Conservation (phyloP, 1,140 invertebrate genomes). For the Episyrphus balteatus region DNA sequence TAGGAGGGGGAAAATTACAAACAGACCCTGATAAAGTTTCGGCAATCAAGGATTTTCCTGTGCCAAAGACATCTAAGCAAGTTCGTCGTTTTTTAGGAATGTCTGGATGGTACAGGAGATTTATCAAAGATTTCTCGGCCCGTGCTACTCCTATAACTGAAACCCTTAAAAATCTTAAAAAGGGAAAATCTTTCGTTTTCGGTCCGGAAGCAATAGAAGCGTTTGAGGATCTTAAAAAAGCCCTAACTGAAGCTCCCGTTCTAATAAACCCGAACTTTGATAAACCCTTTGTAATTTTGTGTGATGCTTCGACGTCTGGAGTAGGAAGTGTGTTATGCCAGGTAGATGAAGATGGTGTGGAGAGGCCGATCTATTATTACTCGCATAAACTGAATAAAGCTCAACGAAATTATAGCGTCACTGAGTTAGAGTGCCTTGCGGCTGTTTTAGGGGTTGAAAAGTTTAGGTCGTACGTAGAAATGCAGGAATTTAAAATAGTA, state of each 20-base stretch:
- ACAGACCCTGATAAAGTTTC: conserved; percentile 14
- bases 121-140: conserved; percentile 23
- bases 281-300: conserved; percentile 7
- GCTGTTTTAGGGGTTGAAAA: conserved; percentile 11
- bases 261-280: conserved; percentile 6
- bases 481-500: conserved; percentile 31
- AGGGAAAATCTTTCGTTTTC: conserved; percentile 1
- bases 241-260: conserved; percentile 2
- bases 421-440: conserved; percentile 6
- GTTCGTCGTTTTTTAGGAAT: conserved; percentile 39
- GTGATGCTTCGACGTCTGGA: conserved; percentile 8
- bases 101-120: conserved; percentile 33
- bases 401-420: conserved; percentile 6
- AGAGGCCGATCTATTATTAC: conserved; percentile 26
- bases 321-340: conserved; percentile 8
- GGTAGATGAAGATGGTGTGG: conserved; percentile 5
- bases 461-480: conserved; percentile 36
- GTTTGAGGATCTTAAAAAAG: conserved; percentile 21
- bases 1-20: conserved; percentile 5
- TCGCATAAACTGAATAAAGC: conserved; percentile 17
- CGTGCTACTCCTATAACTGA: neutral
- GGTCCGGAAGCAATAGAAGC: conserved; percentile 15
- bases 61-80: conserved; percentile 13
- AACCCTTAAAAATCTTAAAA: conserved; percentile 1
- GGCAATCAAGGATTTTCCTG: conserved; percentile 10